Evolutionary conservation across 2,797 vertebrate species (phyloP).

Genomic region (Rhabdophis nuchalis): DNA sequence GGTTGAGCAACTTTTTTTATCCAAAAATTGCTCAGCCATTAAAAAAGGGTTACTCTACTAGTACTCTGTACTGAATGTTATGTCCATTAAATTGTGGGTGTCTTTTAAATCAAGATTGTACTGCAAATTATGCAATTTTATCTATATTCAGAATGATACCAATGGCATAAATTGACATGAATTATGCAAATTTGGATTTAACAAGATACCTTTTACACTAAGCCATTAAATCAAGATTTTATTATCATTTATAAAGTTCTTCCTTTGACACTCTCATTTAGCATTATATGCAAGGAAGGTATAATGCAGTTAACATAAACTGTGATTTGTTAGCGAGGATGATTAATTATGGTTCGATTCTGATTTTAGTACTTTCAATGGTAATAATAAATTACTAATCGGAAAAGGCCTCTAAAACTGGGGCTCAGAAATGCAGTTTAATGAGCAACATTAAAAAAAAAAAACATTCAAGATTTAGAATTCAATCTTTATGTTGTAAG

Average conservation of each 20-base stretch:
- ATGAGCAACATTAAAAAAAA: not conserved
- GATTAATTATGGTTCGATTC: not conserved
- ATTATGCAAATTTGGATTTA: not conserved
- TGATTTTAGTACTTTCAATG: not conserved
- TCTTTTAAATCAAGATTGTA: not conserved
- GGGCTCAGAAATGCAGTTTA: not conserved
- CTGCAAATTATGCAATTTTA: not conserved
- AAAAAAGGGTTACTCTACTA: not conserved
- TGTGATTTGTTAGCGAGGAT: not conserved
- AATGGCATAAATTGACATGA: not conserved
- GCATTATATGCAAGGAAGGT: not conserved
- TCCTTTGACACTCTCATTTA: not conserved
- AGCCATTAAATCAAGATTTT: not conserved
- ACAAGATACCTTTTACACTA: not conserved
- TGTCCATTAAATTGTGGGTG: not conserved
- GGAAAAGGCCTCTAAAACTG: not conserved
- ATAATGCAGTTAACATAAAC: not conserved
- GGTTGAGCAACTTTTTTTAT: not conserved
- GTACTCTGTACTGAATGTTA: not conserved
- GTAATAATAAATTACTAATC: not conserved
- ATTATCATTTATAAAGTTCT: not conserved
- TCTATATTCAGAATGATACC: not conserved
- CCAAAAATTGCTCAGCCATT: not conserved
- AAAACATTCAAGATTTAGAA: not conserved
- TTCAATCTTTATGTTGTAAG: constrained; percentile 2